Conservation (phyloP, 2,113 vertebrate genomes). For the Cyprinodon tularosa region DNA sequence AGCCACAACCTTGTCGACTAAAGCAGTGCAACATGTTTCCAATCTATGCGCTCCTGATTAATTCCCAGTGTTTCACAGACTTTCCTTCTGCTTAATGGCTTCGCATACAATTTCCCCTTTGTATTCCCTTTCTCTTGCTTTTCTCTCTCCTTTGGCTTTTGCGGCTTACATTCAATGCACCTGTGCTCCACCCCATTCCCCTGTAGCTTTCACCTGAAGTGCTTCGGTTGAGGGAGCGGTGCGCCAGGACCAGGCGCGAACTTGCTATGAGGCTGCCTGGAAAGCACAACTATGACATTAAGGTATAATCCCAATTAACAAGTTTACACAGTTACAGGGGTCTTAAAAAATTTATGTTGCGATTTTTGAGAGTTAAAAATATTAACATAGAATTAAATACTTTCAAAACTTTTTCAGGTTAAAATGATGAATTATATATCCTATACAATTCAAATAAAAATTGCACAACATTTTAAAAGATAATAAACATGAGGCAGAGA, state of each 20-base stretch:
- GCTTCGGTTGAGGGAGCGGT: conserved; percentile 89
- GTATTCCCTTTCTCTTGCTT: conserved; percentile 31
- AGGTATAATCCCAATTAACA: conserved; percentile 81
- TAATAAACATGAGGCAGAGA: too few relatives aligned
- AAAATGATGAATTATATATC: too few relatives aligned
- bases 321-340: conserved; percentile 8
- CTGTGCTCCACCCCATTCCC: conserved; percentile 33
- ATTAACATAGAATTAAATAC: background rate
- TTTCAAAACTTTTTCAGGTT: background rate
- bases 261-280: conserved; percentile 89
- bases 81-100: conserved; percentile 75
- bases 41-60: conserved; percentile 60
- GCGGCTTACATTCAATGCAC: conserved; percentile 35
- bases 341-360: background rate
- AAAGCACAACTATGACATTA: conserved; percentile 89
- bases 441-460: too few relatives aligned
- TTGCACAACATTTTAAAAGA: background rate
- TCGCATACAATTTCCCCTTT: conserved; percentile 55
- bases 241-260: conserved; percentile 90
- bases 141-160: conserved; percentile 9
- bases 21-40: conserved; percentile 39
- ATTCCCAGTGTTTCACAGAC: conserved; percentile 57
- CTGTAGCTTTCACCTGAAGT: conserved; percentile 91
- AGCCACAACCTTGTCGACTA: conserved; percentile 37
- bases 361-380: background rate